phyloP scores from a whole-genome alignment of 2,888 invertebrate species.

The Linnaemya vulpina region DNA sequence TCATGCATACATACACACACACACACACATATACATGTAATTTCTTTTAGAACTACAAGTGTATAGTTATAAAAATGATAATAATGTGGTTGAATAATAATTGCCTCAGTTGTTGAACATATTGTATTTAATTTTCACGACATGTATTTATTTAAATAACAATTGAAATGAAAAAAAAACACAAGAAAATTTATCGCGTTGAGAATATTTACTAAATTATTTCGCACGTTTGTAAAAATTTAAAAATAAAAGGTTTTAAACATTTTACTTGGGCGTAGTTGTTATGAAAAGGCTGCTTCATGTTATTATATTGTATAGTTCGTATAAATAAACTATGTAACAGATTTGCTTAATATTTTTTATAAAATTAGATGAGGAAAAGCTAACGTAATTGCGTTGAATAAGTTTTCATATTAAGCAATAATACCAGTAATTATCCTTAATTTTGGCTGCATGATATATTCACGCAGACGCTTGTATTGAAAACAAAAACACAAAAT shows the following conservation, averaged over 20 bases:
- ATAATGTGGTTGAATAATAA: slow-evolving; percentile 25
- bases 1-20: not conserved
- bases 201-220: slow-evolving; percentile 4
- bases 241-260: slow-evolving; percentile 7
- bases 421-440: too few relatives aligned
- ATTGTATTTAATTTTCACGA: not conserved
- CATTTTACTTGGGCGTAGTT: not conserved
- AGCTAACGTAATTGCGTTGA: too few relatives aligned
- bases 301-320: not conserved
- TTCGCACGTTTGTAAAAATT: slow-evolving; percentile 21
- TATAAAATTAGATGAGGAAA: too few relatives aligned
- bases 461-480: too few relatives aligned
- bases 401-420: too few relatives aligned
- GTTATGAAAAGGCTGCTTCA: not conserved
- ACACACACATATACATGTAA: not conserved
- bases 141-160: slow-evolving; percentile 1
- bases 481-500: too few relatives aligned
- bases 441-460: too few relatives aligned
- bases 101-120: slow-evolving; percentile 8
- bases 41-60: not conserved
- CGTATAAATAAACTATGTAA: not conserved
- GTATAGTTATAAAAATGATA: slow-evolving; percentile 21
- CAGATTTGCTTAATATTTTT: too few relatives aligned
- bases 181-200: slow-evolving; percentile 22
- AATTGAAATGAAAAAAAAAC: slow-evolving; percentile 7